phyloP scores from a whole-genome alignment of 2,113 vertebrate species.

The Pao palembangensis region DNA sequence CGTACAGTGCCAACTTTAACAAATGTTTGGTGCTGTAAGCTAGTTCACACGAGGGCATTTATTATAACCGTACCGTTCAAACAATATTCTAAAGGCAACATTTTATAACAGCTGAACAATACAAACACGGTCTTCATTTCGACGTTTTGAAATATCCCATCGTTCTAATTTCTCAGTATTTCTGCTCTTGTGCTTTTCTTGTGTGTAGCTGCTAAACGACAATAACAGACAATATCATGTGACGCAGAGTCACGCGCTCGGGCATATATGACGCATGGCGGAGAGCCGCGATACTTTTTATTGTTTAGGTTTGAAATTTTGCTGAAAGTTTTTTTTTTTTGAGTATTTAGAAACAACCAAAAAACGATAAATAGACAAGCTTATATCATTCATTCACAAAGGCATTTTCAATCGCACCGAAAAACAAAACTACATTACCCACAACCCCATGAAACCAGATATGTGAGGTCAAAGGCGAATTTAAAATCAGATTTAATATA shows the following conservation, averaged over 20 bases:
- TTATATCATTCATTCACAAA: background rate
- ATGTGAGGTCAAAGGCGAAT: constrained; percentile 15
- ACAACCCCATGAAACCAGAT: constrained; percentile 3
- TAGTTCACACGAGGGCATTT: constrained; percentile 23
- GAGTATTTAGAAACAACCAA: background rate
- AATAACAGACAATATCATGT: constrained; percentile 53
- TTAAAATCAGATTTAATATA: background rate
- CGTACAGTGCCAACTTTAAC: constrained; percentile 20
- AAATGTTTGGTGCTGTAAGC: constrained; percentile 16
- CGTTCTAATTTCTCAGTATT: background rate
- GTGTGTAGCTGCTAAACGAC: constrained; percentile 10
- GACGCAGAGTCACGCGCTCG: constrained; percentile 59
- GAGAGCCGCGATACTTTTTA: background rate
- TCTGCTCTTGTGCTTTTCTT: background rate
- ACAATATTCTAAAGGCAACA: constrained; percentile 1
- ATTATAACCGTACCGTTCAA: constrained; percentile 12
- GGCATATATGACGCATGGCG: constrained; percentile 12
- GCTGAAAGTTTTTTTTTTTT: background rate
- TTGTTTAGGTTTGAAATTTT: background rate
- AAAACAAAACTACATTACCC: constrained; percentile 56
- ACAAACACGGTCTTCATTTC: background rate
- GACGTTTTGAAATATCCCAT: background rate
- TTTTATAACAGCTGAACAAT: background rate
- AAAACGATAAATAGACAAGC: fast-evolving
- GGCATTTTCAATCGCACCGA: background rate